phyloP scores from a whole-genome alignment of 2,888 invertebrate genomes.

The Acanthosepion lycidas region DNA sequence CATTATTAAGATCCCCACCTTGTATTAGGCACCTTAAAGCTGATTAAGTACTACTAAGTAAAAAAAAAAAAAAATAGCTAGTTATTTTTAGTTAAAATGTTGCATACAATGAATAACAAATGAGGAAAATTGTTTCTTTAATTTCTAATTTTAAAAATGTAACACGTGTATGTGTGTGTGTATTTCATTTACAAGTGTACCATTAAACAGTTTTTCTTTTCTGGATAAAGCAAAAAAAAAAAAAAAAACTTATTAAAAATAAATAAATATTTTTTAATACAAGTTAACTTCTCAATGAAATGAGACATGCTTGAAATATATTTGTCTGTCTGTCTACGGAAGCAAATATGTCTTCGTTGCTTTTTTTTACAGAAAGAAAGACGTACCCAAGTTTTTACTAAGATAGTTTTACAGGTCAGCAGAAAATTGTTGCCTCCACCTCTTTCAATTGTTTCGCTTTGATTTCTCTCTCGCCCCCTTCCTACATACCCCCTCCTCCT shows the following conservation, averaged over 20 bases:
- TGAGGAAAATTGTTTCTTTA: too few relatives aligned
- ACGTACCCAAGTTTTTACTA: not conserved
- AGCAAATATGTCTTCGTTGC: not conserved
- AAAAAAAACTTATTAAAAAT: not conserved
- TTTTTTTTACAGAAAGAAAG: too few relatives aligned
- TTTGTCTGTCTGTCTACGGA: not conserved
- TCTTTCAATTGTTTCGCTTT: not conserved
- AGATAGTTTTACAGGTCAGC: slow-evolving; percentile 21
- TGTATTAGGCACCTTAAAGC: too few relatives aligned
- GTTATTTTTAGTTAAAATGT: too few relatives aligned
- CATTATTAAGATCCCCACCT: too few relatives aligned
- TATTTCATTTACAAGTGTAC: not conserved
- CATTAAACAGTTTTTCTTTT: not conserved
- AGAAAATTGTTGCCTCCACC: slow-evolving; percentile 33
- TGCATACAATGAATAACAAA: too few relatives aligned
- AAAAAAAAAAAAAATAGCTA: too few relatives aligned
- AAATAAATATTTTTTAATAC: not conserved
- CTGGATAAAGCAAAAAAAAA: not conserved
- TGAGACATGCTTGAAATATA: not conserved
- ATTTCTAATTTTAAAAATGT: too few relatives aligned
- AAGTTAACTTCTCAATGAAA: not conserved
- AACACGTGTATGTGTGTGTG: too few relatives aligned
- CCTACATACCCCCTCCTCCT: too few relatives aligned
- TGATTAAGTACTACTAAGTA: too few relatives aligned
- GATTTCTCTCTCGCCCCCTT: too few relatives aligned